Conservation (phyloP, 1,140 invertebrate genomes). For the Diplogasteroides magnus region DNA sequence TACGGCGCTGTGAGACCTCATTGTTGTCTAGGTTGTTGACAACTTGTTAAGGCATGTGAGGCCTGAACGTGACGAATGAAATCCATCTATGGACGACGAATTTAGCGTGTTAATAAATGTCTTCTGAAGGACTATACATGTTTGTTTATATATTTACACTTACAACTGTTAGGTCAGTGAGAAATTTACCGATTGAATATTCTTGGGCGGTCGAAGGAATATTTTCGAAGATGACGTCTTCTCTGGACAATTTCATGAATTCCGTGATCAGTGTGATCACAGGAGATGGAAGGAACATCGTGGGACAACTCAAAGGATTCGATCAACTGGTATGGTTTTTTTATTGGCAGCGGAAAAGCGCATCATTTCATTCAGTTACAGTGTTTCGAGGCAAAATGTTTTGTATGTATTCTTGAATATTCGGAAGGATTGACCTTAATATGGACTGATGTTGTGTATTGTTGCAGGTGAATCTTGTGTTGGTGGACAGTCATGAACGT, state of each 20-base stretch:
- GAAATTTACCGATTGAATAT: conserved; percentile 2
- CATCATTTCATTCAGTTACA: too few species aligned
- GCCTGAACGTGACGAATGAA: not conserved
- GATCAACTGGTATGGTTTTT: too few species aligned
- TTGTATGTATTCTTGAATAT: too few species aligned
- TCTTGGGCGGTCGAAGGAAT: not conserved
- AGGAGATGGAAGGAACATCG: conserved; percentile 38
- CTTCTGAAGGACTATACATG: not conserved
- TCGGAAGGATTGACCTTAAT: too few species aligned
- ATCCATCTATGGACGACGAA: not conserved
- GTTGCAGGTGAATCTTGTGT: conserved; percentile 93
- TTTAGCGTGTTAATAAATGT: not conserved
- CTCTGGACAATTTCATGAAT: conserved; percentile 35
- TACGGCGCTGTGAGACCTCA: too few species aligned
- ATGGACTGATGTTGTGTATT: too few species aligned
- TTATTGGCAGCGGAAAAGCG: too few species aligned
- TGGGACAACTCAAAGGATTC: conserved; percentile 79
- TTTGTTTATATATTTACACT: not conserved
- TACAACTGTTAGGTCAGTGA: not conserved
- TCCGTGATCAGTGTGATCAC: conserved; percentile 42
- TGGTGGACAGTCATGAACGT: conserved; percentile 93
- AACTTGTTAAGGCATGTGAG: too few species aligned
- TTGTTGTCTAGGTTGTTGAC: too few species aligned
- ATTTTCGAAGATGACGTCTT: conserved; percentile 23
- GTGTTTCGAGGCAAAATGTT: too few species aligned